These are phyloP conservation scores for Drosophila prostipennis DNA, from an alignment of 2,888 invertebrate genomes.

Conservation along the genomic window DNA sequence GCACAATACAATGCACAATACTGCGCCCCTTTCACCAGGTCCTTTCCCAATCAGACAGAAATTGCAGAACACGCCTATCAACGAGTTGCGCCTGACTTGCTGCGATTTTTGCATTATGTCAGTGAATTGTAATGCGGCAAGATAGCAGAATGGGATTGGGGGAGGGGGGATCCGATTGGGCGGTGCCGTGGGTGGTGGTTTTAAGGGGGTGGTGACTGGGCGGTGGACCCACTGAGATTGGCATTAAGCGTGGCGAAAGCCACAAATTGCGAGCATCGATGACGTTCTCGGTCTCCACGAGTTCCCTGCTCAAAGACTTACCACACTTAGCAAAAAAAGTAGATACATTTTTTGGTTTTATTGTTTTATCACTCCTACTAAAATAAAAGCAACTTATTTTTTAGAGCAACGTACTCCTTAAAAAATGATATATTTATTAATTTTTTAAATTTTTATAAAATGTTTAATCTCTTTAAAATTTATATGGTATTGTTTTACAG, in stretches of 20 bases:
- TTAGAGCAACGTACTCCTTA: too few species aligned
- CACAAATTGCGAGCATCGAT: conserved; percentile 63
- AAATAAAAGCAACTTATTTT: too few species aligned
- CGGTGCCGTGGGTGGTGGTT: neutral
- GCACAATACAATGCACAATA: conserved; percentile 7
- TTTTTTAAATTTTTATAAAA: too few species aligned
- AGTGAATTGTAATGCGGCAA: conserved; percentile 50
- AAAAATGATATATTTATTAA: too few species aligned
- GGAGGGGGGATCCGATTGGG: neutral
- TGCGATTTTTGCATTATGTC: conserved; percentile 56
- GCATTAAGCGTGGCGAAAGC: conserved; percentile 64
- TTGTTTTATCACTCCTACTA: too few species aligned
- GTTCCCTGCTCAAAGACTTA: neutral
- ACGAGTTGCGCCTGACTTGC: conserved; percentile 71
- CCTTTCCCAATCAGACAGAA: conserved; percentile 38
- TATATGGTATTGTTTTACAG: too few species aligned
- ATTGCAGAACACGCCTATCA: conserved; percentile 64
- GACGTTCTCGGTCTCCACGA: conserved; percentile 26
- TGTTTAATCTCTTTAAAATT: too few species aligned
- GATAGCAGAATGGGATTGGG: conserved; percentile 19
- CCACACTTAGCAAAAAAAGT: neutral
- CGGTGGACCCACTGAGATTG: conserved; percentile 59
- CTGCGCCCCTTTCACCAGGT: neutral
- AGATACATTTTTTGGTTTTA: neutral
- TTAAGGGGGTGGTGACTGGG: neutral